Evolutionary conservation across 2,113 vertebrate genomes (phyloP).

Genomic region (Xenopus tropicalis): UCB_Xtro_10.0 CM004445.2:39315501-39316000

Average conservation of each 20-base stretch:
- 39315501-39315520: too few relatives aligned
- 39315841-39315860: constrained; percentile 26
- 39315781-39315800: constrained; percentile 38
- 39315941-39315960: constrained; percentile 11
- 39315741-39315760: constrained; percentile 29
- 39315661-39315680: not conserved
- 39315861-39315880: constrained; percentile 29
- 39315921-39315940: constrained; percentile 1
- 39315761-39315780: constrained; percentile 36
- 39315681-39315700: constrained; percentile 32
- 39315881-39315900: constrained; percentile 26
- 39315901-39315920: constrained; percentile 14
- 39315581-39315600: too few relatives aligned
- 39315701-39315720: constrained; percentile 19
- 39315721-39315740: constrained; percentile 22
- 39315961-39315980: not conserved
- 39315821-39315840: constrained; percentile 36
- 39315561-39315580: too few relatives aligned
- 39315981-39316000: too few relatives aligned
- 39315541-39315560: too few relatives aligned
- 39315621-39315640: too few relatives aligned
- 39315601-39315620: too few relatives aligned
- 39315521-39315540: too few relatives aligned
- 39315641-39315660: not conserved
- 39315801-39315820: constrained; percentile 34